Conservation (phyloP, 1,140 invertebrate species). For the Hetaerina americana region DNA sequence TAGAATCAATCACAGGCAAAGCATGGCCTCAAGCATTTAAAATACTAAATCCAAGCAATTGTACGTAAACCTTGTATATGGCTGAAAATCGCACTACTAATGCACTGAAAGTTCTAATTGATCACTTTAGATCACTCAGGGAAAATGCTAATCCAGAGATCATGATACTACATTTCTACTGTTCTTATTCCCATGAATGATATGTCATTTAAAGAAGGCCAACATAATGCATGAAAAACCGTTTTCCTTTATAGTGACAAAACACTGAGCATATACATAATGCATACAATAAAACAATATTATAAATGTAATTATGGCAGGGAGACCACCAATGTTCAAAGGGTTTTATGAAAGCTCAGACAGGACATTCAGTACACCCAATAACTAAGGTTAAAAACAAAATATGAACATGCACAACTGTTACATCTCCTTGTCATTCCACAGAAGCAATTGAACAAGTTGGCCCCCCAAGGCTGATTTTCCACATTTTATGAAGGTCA, state of each 20-base stretch:
- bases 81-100: background rate
- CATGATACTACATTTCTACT: background rate
- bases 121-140: background rate
- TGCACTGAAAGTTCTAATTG: too few relatives aligned
- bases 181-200: background rate
- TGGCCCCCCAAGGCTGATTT: slow-evolving; percentile 15
- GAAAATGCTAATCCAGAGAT: background rate
- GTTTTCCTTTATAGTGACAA: slow-evolving; percentile 23
- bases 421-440: slow-evolving; percentile 7
- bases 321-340: slow-evolving; percentile 16
- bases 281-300: slow-evolving; percentile 22
- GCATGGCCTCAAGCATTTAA: background rate
- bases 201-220: background rate
- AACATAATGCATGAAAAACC: slow-evolving; percentile 20
- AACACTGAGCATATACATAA: slow-evolving; percentile 25
- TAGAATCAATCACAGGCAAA: background rate
- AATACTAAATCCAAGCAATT: background rate
- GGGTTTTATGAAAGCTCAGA: slow-evolving; percentile 18
- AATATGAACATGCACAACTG: slow-evolving; percentile 8
- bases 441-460: slow-evolving; percentile 14
- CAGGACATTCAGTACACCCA: slow-evolving; percentile 16
- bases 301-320: slow-evolving; percentile 13
- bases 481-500: slow-evolving; percentile 12
- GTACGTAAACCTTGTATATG: background rate
- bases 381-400: slow-evolving; percentile 17